These are phyloP conservation scores for Odontothrips loti DNA, from an alignment of 2,888 invertebrate genomes.

Conservation along the genomic window DNA sequence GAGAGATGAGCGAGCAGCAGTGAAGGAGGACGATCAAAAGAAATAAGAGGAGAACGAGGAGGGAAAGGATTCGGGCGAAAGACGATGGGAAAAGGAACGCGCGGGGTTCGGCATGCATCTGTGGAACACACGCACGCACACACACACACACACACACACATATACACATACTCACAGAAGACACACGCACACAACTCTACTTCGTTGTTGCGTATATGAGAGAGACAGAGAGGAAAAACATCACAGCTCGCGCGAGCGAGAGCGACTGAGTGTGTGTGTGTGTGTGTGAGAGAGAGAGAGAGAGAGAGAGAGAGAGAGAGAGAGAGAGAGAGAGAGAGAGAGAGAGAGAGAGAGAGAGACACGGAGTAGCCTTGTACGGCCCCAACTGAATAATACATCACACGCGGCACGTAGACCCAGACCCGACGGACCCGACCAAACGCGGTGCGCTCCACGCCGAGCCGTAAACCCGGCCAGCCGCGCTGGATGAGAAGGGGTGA, in stretches of 20 bases:
- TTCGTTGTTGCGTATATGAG: too few species aligned
- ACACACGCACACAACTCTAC: too few species aligned
- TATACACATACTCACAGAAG: too few species aligned
- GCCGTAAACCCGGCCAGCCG: not conserved
- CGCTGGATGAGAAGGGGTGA: not conserved
- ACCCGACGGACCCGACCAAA: constrained; percentile 7
- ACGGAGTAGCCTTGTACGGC: constrained; percentile 1
- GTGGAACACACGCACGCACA: too few species aligned
- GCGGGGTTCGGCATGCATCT: too few species aligned
- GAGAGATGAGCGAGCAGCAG: not conserved
- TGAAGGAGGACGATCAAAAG: not conserved
- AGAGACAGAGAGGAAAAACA: too few species aligned
- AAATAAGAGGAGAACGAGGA: too few species aligned
- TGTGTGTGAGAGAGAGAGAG: not conserved
- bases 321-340: not conserved
- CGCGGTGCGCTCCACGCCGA: not conserved
- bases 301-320: not conserved
- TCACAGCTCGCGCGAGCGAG: too few species aligned
- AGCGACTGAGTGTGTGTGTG: too few species aligned
- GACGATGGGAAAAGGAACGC: too few species aligned
- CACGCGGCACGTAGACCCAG: constrained; percentile 3
- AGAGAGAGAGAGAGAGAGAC: not conserved
- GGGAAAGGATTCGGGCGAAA: too few species aligned
- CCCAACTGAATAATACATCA: constrained; percentile 25
- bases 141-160: too few species aligned